Conservation (phyloP, 2,888 invertebrate species). For the Gastracanthus pulcherrimus region DNA sequence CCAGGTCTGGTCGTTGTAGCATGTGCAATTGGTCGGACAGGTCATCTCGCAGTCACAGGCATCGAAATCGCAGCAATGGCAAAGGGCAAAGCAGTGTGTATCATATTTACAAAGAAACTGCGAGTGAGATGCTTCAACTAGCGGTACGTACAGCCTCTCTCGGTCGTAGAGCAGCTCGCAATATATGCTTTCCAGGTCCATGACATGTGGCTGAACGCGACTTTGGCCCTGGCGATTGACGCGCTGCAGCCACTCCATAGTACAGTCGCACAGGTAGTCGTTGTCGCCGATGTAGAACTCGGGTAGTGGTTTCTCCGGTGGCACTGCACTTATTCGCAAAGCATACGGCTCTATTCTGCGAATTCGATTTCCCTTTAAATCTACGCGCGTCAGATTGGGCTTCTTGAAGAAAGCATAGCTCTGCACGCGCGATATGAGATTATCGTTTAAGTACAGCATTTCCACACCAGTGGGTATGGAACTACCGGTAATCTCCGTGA, state of each 20-base stretch:
- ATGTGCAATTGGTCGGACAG: constrained; percentile 91
- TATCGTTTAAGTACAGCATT: constrained; percentile 88
- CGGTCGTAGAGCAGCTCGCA: constrained; percentile 90
- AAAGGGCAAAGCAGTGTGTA: constrained; percentile 90
- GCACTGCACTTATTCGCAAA: constrained; percentile 86
- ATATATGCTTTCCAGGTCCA: constrained; percentile 90
- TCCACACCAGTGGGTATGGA: constrained; percentile 91
- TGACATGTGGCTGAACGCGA: constrained; percentile 88
- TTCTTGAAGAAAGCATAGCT: constrained; percentile 93
- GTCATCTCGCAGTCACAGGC: constrained; percentile 96
- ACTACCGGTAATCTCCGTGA: constrained; percentile 89
- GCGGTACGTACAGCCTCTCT: constrained; percentile 85
- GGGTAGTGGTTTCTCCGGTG: constrained; percentile 85
- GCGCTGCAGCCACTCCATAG: constrained; percentile 94
- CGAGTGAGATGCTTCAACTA: constrained; percentile 88
- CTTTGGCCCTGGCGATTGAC: constrained; percentile 86
- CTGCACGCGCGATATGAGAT: constrained; percentile 89
- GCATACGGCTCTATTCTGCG: constrained; percentile 87
- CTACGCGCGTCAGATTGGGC: constrained; percentile 89
- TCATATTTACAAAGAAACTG: constrained; percentile 92
- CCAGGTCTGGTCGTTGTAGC: constrained; percentile 93
- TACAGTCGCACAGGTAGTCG: constrained; percentile 92
- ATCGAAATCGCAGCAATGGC: constrained; percentile 94
- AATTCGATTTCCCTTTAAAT: constrained; percentile 89
- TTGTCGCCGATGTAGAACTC: constrained; percentile 92